Base-by-base conservation (phyloP, 2,888 invertebrate species). In the Agrotis puta region DNA sequence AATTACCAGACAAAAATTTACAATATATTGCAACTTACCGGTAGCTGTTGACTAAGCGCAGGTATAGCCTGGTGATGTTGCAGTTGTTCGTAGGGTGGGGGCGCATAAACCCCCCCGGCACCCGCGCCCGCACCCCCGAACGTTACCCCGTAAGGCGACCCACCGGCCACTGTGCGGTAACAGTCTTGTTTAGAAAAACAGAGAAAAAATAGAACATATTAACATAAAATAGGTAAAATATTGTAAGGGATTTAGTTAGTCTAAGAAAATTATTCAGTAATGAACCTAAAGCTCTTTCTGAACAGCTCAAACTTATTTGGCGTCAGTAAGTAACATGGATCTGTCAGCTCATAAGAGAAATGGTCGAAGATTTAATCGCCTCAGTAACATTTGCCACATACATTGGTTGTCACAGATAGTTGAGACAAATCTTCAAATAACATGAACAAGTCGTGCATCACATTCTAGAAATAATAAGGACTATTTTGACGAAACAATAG, bases 71-170 rank as follows among this genome's bases (percentile, higher is more conserved):
- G 94, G 85, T 95, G 97, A 87, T 95, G 96, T 77, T 95, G 95
- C 74, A 98, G 97, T 93, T 98, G 98, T 91, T 98, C 98, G 88
- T 98, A 98, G 5, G 97, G 97, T 67, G 97, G 97, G 77, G 97
- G 97, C 16, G 97, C 96, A 87, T 98, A 98, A 84, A 95, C 88
- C 3, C 97, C 90, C 94, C 97, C 93, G 1, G 93, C 95, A 94
- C 97, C 89, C 77, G 95, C 92, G 95, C 97, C 92, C 2, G 94
- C 92, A 4, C 95, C 94, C 6, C 96, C 93, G 85, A 96, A 96
- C 77, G 96, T 91, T 84, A 97, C 94, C 70, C 97, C 97, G 90
- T 97, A 97, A 65, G 97, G 97, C 3, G 96, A 94, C 16, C 97
- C 97, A 56, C 97, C 96, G 68, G 97, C 97, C 89, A 97, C 97